Base-by-base conservation (phyloP, 2,888 invertebrate genomes). In the Drosophila maculinotata region DNA sequence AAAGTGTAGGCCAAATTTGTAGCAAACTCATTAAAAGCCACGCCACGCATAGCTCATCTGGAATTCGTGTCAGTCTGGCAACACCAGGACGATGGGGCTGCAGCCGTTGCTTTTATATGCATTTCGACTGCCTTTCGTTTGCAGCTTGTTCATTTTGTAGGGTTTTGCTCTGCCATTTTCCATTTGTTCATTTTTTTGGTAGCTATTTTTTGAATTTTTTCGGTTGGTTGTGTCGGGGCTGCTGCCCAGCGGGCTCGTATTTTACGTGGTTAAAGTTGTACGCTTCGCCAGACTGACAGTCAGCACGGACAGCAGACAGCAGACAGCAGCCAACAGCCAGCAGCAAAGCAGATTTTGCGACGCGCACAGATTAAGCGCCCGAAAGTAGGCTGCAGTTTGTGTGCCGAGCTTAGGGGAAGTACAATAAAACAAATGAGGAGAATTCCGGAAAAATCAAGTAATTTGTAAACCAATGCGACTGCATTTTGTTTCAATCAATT, bases 231-330 rank as follows among this genome's bases (percentile, higher is more conserved):
- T 44, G 52, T 52, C 59, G 66, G 41, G 66, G 45, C 56, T 44
- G 41, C 42, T 52, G 75, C 69, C 75, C 75, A 47, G 45, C 57
- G 75, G 51, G 48, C 72, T 69, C 72, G 79, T 75, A 81, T 72
- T 81, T 78, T 68, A 79, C 79, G 81, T 78, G 71, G 78, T 72
- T 76, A 78, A 81, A 69, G 69, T 69, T 80, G 65, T 64, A 63
- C 77, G 65, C 63, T 65, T 52, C 67, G 48, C 31, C 63, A 47
- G 51, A 52, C 79, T 63, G 63, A 54, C 78, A 75, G 59, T 42
- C 78, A 49, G 20, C n/a, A 3, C n/a, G 12, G 23, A 33, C 23
- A 45, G 31, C 67, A 58, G 52, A 60, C 69, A 36, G 9, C 2
- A 12, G 17, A 0, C 1, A 3, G 17, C 10, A 12, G 12, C 1